Percentiles rank a stretch among this genome's conserved stretches.
These are phyloP conservation scores for Torymus tubicola DNA, from an alignment of 2,888 invertebrate genomes.

Conservation along the genomic window DNA sequence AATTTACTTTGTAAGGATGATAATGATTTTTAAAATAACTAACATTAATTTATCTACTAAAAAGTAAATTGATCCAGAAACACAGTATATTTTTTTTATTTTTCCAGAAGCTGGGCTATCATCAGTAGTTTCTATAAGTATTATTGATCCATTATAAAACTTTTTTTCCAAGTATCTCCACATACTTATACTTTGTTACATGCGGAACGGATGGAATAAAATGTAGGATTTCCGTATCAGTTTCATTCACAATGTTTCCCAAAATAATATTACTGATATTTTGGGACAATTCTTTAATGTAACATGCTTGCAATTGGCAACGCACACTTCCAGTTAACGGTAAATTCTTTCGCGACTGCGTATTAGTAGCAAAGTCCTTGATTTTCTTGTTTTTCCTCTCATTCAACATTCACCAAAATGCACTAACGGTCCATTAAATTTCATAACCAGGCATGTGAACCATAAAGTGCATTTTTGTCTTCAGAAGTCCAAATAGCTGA, in stretches of 20 bases:
- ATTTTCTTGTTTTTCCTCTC: constrained; percentile 1
- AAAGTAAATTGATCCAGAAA: no score
- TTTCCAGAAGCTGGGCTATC: no score
- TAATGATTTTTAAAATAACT: no score
- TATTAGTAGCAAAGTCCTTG: neutral
- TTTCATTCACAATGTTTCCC: neutral
- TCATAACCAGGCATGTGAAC: neutral
- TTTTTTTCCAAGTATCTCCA: neutral
- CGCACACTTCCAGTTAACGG: neutral
- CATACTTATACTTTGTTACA: neutral
- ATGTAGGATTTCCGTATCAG: neutral
- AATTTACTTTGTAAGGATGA: no score
- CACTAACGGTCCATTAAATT: neutral
- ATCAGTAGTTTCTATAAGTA: no score
- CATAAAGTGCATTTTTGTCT: constrained; percentile 12
- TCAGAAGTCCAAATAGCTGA: neutral
- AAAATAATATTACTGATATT: neutral
- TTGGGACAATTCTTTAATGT: neutral
- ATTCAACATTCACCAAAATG: constrained; percentile 13
- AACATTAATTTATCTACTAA: no score
- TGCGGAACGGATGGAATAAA: neutral
- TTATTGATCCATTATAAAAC: no score
- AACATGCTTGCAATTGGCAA: neutral
- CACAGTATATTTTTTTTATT: no score
- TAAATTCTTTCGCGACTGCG: no score